These are phyloP conservation scores for Aegithalos caudatus DNA, from an alignment of 2,113 vertebrate genomes.

Conservation along the genomic window DNA sequence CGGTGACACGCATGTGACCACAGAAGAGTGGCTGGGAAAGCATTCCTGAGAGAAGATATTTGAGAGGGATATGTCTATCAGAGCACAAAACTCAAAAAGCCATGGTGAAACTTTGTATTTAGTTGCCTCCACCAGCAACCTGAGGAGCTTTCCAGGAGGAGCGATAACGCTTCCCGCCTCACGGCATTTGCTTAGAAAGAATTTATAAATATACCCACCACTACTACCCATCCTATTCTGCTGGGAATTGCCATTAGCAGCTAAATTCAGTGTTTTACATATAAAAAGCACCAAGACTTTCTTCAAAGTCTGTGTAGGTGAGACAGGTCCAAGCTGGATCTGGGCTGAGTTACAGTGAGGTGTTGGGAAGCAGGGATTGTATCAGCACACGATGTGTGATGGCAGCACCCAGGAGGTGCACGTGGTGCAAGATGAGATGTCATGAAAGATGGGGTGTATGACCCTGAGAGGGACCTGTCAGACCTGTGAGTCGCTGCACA, in stretches of 20 bases:
- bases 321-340: neutral
- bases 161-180: neutral
- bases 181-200: constrained; percentile 12
- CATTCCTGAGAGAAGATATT: neutral
- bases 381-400: accelerated
- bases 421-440: neutral
- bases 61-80: neutral
- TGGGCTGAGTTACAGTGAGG: neutral
- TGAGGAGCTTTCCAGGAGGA: neutral
- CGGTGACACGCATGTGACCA: neutral
- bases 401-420: neutral
- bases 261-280: constrained; percentile 20
- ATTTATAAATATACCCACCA: constrained; percentile 5
- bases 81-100: neutral
- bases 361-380: neutral
- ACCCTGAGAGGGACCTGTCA: neutral
- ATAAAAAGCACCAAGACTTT: constrained; percentile 6
- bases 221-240: constrained; percentile 7
- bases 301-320: neutral
- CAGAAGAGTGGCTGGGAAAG: neutral
- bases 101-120: neutral
- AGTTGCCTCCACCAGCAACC: neutral
- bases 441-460: neutral
- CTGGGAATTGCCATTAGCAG: constrained; percentile 53
- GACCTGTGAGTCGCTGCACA: neutral